Evolutionary conservation across 2,888 invertebrate genomes (phyloP), one percentile per base, ranked within the genome.

Genomic region (Chymomyza amoena): DNA sequence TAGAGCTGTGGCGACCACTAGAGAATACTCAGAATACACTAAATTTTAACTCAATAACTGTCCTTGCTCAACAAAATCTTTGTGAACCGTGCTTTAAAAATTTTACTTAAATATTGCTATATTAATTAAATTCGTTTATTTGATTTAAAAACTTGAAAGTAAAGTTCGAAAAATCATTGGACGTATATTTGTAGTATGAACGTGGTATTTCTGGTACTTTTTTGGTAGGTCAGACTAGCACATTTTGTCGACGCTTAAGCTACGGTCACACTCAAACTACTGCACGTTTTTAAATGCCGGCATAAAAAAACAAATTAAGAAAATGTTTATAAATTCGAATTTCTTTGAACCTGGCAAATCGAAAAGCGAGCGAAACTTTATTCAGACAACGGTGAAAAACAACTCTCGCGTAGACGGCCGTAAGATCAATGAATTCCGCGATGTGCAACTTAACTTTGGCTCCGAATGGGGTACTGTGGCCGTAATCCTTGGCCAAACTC

Each of bases 381-480:
- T 85, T 0, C 84, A 88, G 52, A 18, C 54, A 6, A 75, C 84
- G 15, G 70, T 68, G 0, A 84, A 88, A 56, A 87, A 84, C 32
- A 80, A 74, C 61, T 63, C 68, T 0, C 94, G 97, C 68, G 92
- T 97, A 78, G 97, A 97, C 93, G 96, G 96, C 4, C 93, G 97
- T 84, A 93, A 93, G 79, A 94, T 95, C 74, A 93, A 95, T 81
- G 96, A 97, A 90, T 95, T 95, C 75, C 93, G 97, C 77, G 92
- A 93, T 36, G 90, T 96, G 16, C 92, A 94, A 80, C 95, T 97
- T 72, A 92, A 94, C 78, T 97, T 96, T 91, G 97, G 97, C 18
- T 93, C 94, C n/a, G 96, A 96, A 77, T 97, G 95, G 94, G 97
- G 97, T 54, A 95, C 95, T 79, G 97, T 96, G 84, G 93, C 95